Percentiles rank a stretch among this genome's conserved stretches.
Evolutionary conservation across 2,797 vertebrate species (phyloP).

Genomic region (Squalus acanthias): DNA sequence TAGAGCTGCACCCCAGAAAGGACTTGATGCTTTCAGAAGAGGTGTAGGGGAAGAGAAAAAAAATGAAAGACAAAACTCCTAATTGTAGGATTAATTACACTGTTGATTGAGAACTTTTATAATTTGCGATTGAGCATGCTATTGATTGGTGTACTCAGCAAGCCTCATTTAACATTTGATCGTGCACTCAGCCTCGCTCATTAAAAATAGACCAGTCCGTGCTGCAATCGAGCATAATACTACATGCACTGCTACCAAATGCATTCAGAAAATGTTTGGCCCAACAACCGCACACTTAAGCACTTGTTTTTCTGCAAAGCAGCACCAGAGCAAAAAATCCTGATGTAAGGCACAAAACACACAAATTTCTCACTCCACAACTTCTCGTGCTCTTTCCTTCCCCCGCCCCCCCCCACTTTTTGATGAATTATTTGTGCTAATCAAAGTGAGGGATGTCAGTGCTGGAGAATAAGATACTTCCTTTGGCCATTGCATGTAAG

Average conservation of each 20-base stretch:
- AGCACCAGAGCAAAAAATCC: neutral
- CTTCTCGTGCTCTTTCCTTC: too few species aligned
- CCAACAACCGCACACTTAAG: neutral
- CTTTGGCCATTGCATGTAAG: neutral
- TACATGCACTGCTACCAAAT: neutral
- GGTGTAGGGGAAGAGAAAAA: neutral
- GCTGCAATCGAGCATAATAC: neutral
- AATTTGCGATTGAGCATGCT: neutral
- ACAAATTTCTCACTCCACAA: neutral
- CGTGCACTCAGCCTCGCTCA: neutral
- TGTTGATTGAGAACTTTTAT: neutral
- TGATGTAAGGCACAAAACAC: neutral
- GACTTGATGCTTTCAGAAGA: neutral
- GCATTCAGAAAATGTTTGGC: conserved; percentile 1
- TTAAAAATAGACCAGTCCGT: neutral
- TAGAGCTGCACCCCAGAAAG: neutral
- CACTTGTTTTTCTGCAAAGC: neutral
- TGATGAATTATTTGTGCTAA: neutral
- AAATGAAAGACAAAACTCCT: neutral
- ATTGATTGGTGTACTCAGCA: neutral
- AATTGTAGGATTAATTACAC: neutral
- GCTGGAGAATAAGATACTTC: neutral
- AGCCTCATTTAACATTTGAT: conserved; percentile 20
- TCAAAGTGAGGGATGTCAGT: neutral
- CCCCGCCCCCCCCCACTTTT: too few species aligned